A percentile compares a stretch with the other conserved stretches of the same genome.
Conservation (phyloP, 2,888 invertebrate genomes). For the Aquatica leii region DNA sequence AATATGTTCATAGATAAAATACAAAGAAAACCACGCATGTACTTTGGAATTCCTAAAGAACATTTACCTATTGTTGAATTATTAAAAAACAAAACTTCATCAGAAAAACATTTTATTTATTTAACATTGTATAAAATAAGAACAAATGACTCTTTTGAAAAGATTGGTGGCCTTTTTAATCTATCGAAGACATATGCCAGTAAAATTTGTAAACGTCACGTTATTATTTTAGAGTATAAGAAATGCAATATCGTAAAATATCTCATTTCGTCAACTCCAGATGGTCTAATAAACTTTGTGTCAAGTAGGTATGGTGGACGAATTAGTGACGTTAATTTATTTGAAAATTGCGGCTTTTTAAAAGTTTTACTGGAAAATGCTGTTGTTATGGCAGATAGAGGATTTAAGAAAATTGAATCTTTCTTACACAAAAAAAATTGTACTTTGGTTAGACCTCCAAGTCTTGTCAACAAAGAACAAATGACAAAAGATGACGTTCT, state of each 20-base stretch:
- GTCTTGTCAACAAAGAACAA: neutral
- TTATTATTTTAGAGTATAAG: conserved; percentile 36
- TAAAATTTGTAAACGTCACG: too few species aligned
- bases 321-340: too few species aligned
- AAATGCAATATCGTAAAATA: neutral
- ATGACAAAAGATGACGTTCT: neutral
- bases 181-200: conserved; percentile 3
- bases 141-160: conserved; percentile 10
- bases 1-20: neutral
- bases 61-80: neutral
- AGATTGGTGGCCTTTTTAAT: conserved; percentile 13
- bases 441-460: neutral
- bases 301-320: too few species aligned
- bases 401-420: too few species aligned
- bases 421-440: too few species aligned
- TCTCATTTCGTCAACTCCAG: too few species aligned
- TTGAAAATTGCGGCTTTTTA: neutral
- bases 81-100: neutral
- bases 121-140: too few species aligned
- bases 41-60: neutral
- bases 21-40: neutral
- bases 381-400: neutral
- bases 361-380: neutral
- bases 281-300: too few species aligned
- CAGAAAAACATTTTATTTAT: neutral